Evolutionary conservation across 2,888 invertebrate genomes (phyloP).

Genomic region (Thecocarcelia acutangulata): DNA sequence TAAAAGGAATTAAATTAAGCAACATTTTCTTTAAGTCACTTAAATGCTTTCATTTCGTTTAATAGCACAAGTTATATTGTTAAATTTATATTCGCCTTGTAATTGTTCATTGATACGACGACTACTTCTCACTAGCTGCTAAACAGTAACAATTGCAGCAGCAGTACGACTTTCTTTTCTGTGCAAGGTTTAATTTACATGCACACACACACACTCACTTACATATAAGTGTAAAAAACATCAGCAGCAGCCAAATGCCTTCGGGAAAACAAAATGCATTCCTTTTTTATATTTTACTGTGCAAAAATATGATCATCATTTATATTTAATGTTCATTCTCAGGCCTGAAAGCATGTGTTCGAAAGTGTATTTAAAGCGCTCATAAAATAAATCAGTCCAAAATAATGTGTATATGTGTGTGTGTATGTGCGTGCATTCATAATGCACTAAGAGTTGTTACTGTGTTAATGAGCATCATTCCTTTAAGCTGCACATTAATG

Average conservation of each 20-base stretch:
- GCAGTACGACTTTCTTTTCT: not conserved
- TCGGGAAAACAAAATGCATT: not conserved
- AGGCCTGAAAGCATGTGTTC: not conserved
- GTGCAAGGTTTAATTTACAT: not conserved
- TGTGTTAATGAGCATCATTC: constrained; percentile 10
- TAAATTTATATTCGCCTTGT: not conserved
- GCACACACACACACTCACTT: too few species aligned
- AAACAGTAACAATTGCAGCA: constrained; percentile 10
- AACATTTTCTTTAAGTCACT: not conserved
- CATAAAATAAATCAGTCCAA: not conserved
- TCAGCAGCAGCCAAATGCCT: not conserved
- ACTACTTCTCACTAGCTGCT: constrained; percentile 6
- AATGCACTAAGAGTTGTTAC: constrained; percentile 22
- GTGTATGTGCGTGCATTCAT: not conserved
- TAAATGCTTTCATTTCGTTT: not conserved
- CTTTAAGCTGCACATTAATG: not conserved
- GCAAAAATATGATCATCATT: not conserved
- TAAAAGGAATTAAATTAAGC: not conserved
- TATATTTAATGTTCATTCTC: constrained; percentile 1
- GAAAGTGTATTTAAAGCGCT: not conserved
- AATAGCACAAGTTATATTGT: constrained; percentile 6
- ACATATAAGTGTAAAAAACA: not conserved
- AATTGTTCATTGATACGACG: constrained; percentile 27
- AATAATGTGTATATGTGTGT: not conserved
- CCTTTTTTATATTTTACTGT: not conserved